Evolutionary conservation across 1,140 invertebrate genomes (phyloP), one percentile per base, ranked within the genome.

Genomic region (Archegozetes longisetosus): DNA sequence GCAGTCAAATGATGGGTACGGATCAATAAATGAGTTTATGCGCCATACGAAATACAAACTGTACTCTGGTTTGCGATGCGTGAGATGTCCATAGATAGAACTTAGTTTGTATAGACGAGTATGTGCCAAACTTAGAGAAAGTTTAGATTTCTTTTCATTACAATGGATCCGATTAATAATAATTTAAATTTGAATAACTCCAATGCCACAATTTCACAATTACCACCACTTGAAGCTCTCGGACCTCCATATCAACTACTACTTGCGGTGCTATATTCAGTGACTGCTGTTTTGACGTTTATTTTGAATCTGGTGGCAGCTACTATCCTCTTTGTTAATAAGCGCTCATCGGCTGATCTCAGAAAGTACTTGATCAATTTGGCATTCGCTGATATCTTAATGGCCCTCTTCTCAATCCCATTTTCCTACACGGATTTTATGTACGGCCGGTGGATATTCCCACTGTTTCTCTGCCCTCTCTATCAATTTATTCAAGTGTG

Each of bases 391-490:
- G 73, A 75, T 53, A 66, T 75, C 40, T 68, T 68, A 25, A 74
- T 75, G 72, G 71, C 73, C 0, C 62, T 71, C 0, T 75, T 75
- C 62, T 74, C 71, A 25, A 75, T 74, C 13, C 73, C 73, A 1
- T 75, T 75, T 64, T 72, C 73, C 2, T 74, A 74, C 58, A 73
- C 72, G 6, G 69, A 69, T 64, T 74, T 73, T 60, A 71, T 73
- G 66, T 64, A 72, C 13, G 71, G 72, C 24, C 61, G 70, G 6
- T 74, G 73, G 73, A 67, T 73, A 13, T 74, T 73, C 55, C 65
- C 65, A 1, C 70, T 68, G 0, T 65, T 64, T 59, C 72, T 74
- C 59, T 75, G 73, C 56, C 67, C 72, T 2, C 62, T 75, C 6
- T 71, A 70, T 2, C 67, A 70, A 47, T 71, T 72, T 48, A 71